Evolutionary conservation across 2,888 invertebrate species (phyloP).

Genomic region (Nycteola revayana): DNA sequence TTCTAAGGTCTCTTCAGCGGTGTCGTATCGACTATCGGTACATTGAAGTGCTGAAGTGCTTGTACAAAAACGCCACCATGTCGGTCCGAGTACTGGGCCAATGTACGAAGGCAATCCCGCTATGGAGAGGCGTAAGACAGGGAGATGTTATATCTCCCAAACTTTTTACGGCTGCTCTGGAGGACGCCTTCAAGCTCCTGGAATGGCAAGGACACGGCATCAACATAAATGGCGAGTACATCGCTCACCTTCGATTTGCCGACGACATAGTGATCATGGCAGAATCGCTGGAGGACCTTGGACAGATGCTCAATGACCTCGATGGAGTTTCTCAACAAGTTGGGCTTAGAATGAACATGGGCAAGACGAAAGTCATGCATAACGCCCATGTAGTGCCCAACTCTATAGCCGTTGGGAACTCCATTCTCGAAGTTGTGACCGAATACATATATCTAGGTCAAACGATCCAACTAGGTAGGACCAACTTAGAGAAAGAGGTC

Average conservation of each 20-base stretch:
- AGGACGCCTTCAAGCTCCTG: neutral
- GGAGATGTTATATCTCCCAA: neutral
- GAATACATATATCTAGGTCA: neutral
- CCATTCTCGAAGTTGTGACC: neutral
- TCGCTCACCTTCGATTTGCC: constrained; percentile 1
- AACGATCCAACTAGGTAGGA: neutral
- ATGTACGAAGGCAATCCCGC: neutral
- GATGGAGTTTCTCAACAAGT: neutral
- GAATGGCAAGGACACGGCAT: neutral
- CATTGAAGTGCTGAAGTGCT: neutral
- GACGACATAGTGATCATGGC: neutral
- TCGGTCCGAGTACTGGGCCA: neutral
- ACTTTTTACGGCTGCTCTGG: neutral
- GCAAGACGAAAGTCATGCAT: neutral
- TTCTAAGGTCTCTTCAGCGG: neutral
- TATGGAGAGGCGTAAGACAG: neutral
- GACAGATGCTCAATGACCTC: neutral
- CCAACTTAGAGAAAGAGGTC: constrained; percentile 7
- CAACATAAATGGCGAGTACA: neutral
- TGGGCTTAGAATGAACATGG: constrained; percentile 1
- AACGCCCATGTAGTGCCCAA: neutral
- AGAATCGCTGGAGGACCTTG: neutral
- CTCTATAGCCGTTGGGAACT: neutral
- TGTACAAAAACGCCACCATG: neutral
- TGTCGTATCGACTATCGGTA: neutral